A percentile compares a stretch with the other conserved stretches of the same genome.
These are phyloP conservation scores for Lampris megalopsis DNA, from an alignment of 2,113 vertebrate genomes.

Conservation along the genomic window DNA sequence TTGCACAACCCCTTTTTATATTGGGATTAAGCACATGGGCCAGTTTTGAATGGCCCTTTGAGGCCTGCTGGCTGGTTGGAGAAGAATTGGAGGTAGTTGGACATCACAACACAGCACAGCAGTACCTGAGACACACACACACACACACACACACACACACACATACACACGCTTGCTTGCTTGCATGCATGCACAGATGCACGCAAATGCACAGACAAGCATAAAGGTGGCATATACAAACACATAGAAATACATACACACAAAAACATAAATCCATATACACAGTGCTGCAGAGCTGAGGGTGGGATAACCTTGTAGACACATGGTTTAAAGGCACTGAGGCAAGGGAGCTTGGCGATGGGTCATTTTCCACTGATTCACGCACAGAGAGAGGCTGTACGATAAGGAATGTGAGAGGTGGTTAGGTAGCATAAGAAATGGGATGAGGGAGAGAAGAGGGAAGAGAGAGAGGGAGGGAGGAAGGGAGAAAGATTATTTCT, in stretches of 20 bases:
- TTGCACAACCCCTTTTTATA: constrained; percentile 64
- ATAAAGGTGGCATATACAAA: not conserved
- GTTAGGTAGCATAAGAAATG: not conserved
- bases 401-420: not conserved
- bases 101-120: not conserved
- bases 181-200: constrained; percentile 1
- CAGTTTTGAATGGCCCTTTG: constrained; percentile 42
- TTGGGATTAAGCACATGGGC: constrained; percentile 58
- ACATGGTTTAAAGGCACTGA: constrained; percentile 15
- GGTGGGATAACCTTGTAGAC: constrained; percentile 36
- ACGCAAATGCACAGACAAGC: constrained; percentile 3
- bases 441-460: not conserved
- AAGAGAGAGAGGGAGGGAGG: not conserved
- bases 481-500: constrained; percentile 5
- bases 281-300: constrained; percentile 17
- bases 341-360: constrained; percentile 20
- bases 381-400: not conserved
- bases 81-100: constrained; percentile 5
- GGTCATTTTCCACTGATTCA: not conserved
- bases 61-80: constrained; percentile 27
- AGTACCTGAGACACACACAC: constrained; percentile 40
- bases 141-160: constrained; percentile 7
- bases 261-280: constrained; percentile 1
- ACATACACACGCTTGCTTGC: not conserved
- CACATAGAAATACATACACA: constrained; percentile 7